phyloP scores from a whole-genome alignment of 2,888 invertebrate species.

The Cantharis lateralis region DNA sequence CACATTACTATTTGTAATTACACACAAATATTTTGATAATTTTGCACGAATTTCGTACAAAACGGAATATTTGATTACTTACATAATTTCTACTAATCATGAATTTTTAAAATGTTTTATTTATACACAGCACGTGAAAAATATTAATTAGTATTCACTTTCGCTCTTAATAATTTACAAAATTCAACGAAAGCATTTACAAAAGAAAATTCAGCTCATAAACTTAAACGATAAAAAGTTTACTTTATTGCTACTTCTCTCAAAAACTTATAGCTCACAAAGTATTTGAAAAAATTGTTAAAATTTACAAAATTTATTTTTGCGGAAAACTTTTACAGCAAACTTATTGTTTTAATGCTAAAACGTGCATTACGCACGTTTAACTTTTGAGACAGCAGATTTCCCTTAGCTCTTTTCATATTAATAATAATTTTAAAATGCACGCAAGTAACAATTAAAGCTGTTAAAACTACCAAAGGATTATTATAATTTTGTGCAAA shows the following conservation, averaged over 20 bases:
- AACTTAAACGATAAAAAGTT: not conserved
- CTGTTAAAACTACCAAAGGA: not conserved
- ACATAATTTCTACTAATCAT: not conserved
- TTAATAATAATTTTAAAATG: not conserved
- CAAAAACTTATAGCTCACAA: not conserved
- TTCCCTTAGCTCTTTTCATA: not conserved
- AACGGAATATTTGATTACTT: not conserved
- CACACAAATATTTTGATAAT: not conserved
- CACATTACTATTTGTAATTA: not conserved
- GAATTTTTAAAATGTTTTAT: not conserved
- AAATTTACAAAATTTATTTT: not conserved
- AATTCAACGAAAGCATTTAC: not conserved
- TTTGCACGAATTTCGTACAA: not conserved
- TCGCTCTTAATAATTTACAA: not conserved
- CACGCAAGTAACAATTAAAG: not conserved
- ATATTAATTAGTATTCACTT: not conserved
- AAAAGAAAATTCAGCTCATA: not conserved
- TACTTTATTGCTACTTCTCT: not conserved
- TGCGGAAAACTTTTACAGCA: not conserved
- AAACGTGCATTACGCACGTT: not conserved
- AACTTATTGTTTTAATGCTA: not conserved
- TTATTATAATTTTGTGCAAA: not conserved
- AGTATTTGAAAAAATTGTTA: not conserved
- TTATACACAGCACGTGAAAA: not conserved
- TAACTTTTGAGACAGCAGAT: not conserved